Base-by-base conservation (phyloP, 2,113 vertebrate genomes). In the Elaphurus davidianus region DNA sequence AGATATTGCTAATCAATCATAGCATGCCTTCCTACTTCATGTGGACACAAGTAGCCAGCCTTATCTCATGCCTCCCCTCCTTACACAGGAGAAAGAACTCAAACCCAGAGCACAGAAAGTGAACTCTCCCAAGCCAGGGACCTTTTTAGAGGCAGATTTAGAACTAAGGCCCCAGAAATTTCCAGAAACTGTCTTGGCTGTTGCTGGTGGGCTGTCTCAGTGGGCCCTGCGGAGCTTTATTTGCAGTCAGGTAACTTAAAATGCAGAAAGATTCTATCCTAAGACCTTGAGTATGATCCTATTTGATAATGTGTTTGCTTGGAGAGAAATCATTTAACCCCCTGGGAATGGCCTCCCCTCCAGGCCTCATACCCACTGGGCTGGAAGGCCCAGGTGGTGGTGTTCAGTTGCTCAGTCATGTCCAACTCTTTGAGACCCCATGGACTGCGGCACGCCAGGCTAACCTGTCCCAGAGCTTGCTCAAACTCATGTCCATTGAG, bases 371-470 rank as follows among this genome's bases (percentile, higher is more conserved):
- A 45, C 23, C 12, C 71, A 9, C 81, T 64, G 57, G 28, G 17
- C 62, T 28, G 45, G 5, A n/a, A 64, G 76, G 13, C 36, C 33
- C 13, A 50, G 47, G 47, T 50, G 12, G 47, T 71, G n/a, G 21
- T 36, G 4, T 40, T 71, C n/a, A 40, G 67, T 40, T 1, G 0
- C 10, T 40, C n/a, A 40, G n/a, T 74, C 67, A 40, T 21, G 10
- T 40, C 67, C 1, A 4, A 23, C 67, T 23, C n/a, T 71, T 40
- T 74, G 67, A 0, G 5, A 23, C n/a, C 67, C n/a, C n/a, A 40
- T 40, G 67, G 67, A 74, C 19, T 74, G 67, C 0, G 0, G 67
- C 19, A 13, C 0, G 0, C 19, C 5, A 0, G 67, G n/a, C 67
- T 74, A 40, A 23, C n/a, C 19, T 74, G 67, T 23, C 19, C n/a